Base-by-base conservation (phyloP, 2,888 invertebrate genomes). In the Allacma fusca region DNA sequence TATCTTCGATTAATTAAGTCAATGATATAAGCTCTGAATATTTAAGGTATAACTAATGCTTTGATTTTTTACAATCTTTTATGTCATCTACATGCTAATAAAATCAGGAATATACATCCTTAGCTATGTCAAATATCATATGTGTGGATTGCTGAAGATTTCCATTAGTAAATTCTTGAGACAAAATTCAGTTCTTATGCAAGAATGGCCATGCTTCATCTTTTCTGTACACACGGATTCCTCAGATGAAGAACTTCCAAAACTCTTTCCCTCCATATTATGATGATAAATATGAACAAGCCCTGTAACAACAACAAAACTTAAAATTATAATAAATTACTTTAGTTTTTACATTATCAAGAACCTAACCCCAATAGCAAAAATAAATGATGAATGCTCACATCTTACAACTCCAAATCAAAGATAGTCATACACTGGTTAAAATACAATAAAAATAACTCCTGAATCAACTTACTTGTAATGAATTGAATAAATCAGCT, bases 141-240 rank as follows among this genome's bases (percentile, higher is more conserved):
- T n/a, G 80, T 80, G 50, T 80, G 79, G 13, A 83, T 82, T 59
- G 82, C 59, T 28, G 83, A 83, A 26, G 78, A 26, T 83, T 78
- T 62, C 78, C 65, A 43, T 76, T 76, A 7, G 75, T 75, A 1
- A 76, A 16, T 23, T 40, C 65, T 19, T 77, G 77, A 24, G 77
- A 77, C 16, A 77, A 23, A 21, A 64, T 72, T 24, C 70, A 76
- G 29, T 71, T 34, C 21, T 77, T 77, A 44, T 77, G 76, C 50
- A 83, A 78, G 44, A 84, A 84, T 12, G 84, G 83, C 21, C 82
- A 43, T 16, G 84, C 82, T 21, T 84, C 84, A 75, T 84, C 83
- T 73, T 83, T 83, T 19, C 80, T 80, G n/a, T 16, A 84, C 75
- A n/a, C 81, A 83, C n/a, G 82, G 82, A 34, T 81, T 83, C 34